Percentiles rank a stretch among this genome's conserved stretches.
Conservation (phyloP, 2,888 invertebrate genomes). For the Caenorhabditis uteleia region DNA sequence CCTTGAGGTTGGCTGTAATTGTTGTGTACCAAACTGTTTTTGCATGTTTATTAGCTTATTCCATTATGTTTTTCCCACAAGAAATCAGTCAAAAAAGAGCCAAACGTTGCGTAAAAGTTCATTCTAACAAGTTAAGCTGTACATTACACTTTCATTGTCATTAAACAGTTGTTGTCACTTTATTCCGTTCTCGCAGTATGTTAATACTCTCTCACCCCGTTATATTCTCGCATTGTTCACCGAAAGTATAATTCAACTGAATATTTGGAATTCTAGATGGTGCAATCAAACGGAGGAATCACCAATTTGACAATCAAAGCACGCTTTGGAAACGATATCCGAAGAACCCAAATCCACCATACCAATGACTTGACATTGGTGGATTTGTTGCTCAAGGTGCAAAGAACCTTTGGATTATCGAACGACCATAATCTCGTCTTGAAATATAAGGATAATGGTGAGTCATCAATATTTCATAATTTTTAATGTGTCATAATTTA, state of each 20-base stretch:
- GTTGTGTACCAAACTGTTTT: no score
- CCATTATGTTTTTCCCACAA: no score
- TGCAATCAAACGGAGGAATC: slow-evolving; percentile 30
- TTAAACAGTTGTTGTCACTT: neutral
- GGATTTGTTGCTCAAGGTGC: slow-evolving; percentile 55
- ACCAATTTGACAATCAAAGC: slow-evolving; percentile 50
- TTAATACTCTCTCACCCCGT: neutral
- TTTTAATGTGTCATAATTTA: slow-evolving; percentile 3
- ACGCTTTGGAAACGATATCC: slow-evolving; percentile 52
- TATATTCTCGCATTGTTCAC: neutral
- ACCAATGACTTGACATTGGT: slow-evolving; percentile 51
- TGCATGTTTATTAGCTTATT: no score
- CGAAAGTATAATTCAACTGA: no score
- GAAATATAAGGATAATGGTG: slow-evolving; percentile 60
- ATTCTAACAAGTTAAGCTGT: no score
- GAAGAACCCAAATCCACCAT: slow-evolving; percentile 51
- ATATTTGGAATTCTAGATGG: slow-evolving; percentile 23
- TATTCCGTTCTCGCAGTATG: neutral
- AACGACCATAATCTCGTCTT: slow-evolving; percentile 38
- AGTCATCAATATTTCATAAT: slow-evolving; percentile 3
- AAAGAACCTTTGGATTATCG: slow-evolving; percentile 50
- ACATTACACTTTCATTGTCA: no score
- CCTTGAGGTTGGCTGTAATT: no score
- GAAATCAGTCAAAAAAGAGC: no score
- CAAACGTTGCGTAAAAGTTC: no score